Conservation (phyloP, 1,140 invertebrate genomes). For the Penaeus indicus region DNA sequence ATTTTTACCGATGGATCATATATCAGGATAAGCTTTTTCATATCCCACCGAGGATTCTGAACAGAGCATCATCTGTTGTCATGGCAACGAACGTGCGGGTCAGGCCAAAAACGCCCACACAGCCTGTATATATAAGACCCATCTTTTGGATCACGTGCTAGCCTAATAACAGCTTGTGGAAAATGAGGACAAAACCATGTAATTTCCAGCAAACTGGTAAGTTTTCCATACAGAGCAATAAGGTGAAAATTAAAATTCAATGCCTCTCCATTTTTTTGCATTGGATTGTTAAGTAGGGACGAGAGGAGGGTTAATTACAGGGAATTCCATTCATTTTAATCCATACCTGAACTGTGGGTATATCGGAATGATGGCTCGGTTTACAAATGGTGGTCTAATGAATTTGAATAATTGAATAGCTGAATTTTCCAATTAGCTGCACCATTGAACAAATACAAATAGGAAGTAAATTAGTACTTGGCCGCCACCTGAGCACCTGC, state of each 20-base stretch:
- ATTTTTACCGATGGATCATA: conserved; percentile 12
- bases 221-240: conserved; percentile 59
- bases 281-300: background rate
- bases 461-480: background rate
- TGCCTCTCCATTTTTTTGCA: conserved; percentile 36
- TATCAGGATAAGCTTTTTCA: background rate
- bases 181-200: conserved; percentile 61
- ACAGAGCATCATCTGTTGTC: conserved; percentile 61
- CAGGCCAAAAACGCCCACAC: conserved; percentile 60
- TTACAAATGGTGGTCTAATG: background rate
- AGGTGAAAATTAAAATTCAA: conserved; percentile 54
- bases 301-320: background rate
- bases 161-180: conserved; percentile 60
- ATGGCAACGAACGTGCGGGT: conserved; percentile 42
- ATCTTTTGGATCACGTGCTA: conserved; percentile 62
- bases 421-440: conserved; percentile 37
- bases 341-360: too few relatives aligned
- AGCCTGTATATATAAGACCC: conserved; percentile 52
- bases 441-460: conserved; percentile 26
- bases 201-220: conserved; percentile 57
- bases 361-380: too few relatives aligned
- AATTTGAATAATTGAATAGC: conserved; percentile 51
- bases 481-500: conserved; percentile 6
- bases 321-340: background rate
- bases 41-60: conserved; percentile 19